Evolutionary conservation across 2,113 vertebrate genomes (phyloP), one percentile per base, ranked within the genome.

Genomic region (Aplodontia rufa): DNA sequence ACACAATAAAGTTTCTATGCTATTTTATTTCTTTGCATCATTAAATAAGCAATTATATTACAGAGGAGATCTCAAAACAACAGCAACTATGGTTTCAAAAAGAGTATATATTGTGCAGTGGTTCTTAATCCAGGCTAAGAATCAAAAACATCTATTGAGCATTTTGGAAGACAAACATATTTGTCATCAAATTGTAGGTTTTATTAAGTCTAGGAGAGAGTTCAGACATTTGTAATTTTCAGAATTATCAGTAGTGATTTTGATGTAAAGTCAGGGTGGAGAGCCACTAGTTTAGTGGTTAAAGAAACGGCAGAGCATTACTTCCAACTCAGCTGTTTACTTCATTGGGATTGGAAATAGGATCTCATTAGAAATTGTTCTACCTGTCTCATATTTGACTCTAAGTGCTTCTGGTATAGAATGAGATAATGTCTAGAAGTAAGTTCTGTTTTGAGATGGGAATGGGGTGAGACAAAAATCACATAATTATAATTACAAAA

Each of bases 361-460:
- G 84, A 93, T 95, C 78, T 93, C 30, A 35, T 47, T 79, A 91
- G 58, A 96, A 82, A 47, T 84, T 82, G 94, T 95, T 81, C 22
- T 69, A 32, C 22, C 51, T 74, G 20, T 71, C n/a, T 69, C 47
- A n/a, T 35, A 53, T 64, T 37, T 80, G 60, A 78, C 32, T 83
- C 19, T 75, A 62, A 83, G 30, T 76, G 40, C 47, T 49, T 94
- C 28, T 58, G 71, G 20, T 37, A 78, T 68, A 71, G 40, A 87
- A 85, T 97, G 92, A 96, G 74, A 87, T 94, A 97, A 96, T 95
- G 94, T 96, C 97, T 97, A 92, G 76, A 91, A 47, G 45, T 58
- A 94, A 93, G 30, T 87, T 93, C 93, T 95, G 47, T 53, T 93
- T 92, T 92, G 49, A 32, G 68, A 76, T 81, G 17, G 17, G 20